Conservation (phyloP, 1,140 invertebrate genomes). For the Calephelis virginiensis region DNA sequence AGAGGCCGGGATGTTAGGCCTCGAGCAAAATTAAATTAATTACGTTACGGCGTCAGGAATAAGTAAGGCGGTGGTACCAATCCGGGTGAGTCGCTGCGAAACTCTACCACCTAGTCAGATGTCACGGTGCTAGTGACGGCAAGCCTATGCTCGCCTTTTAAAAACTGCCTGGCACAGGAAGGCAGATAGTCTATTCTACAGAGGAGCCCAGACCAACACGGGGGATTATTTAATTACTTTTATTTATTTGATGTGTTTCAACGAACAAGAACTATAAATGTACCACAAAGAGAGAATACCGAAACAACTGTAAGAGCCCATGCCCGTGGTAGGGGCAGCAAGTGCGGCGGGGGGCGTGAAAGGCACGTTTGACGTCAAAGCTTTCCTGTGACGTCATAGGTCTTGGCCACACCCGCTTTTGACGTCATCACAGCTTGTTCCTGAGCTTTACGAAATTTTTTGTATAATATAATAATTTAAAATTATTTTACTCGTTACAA, state of each 20-base stretch:
- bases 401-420: conserved; percentile 70
- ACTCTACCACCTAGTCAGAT: too few relatives aligned
- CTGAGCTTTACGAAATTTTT: conserved; percentile 18
- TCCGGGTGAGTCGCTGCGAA: too few relatives aligned
- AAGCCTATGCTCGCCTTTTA: too few relatives aligned
- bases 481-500: neutral
- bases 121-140: too few relatives aligned
- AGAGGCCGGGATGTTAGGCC: too few relatives aligned
- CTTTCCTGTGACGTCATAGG: conserved; percentile 70
- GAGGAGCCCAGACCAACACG: too few relatives aligned
- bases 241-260: neutral
- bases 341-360: conserved; percentile 31
- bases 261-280: neutral
- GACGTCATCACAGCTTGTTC: conserved; percentile 53
- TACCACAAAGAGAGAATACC: conserved; percentile 64
- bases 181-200: too few relatives aligned
- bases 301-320: conserved; percentile 55
- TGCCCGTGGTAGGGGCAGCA: conserved; percentile 45
- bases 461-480: conserved; percentile 19
- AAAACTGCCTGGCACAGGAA: too few relatives aligned
- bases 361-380: conserved; percentile 67
- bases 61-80: too few relatives aligned
- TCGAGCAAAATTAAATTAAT: too few relatives aligned
- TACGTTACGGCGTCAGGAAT: too few relatives aligned
- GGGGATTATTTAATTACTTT: too few relatives aligned